These are phyloP conservation scores for Coregonus clupeaformis DNA, from an alignment of 2,113 vertebrate genomes.

Conservation along the genomic window DNA sequence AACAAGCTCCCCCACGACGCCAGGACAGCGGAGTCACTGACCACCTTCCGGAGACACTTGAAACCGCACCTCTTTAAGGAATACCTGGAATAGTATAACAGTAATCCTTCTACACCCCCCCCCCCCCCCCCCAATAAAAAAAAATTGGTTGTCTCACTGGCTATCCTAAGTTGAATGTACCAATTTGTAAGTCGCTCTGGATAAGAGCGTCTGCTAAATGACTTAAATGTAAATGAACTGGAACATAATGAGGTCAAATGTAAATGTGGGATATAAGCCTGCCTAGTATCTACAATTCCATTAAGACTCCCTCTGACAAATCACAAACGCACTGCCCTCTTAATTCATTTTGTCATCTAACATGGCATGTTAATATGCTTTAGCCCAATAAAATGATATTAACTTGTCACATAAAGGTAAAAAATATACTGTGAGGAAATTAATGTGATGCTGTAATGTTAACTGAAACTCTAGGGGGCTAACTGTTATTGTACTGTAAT, in stretches of 20 bases:
- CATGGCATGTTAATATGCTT: constrained; percentile 2
- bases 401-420: neutral
- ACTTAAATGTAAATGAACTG: too few species aligned
- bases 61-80: too few species aligned
- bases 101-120: too few species aligned
- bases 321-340: neutral
- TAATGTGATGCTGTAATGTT: constrained; percentile 1
- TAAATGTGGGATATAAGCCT: neutral
- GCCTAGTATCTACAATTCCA: neutral
- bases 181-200: too few species aligned
- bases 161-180: too few species aligned
- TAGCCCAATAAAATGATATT: neutral
- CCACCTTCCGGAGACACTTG: too few species aligned
- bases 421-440: neutral
- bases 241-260: neutral
- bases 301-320: neutral
- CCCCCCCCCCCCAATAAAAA: too few species aligned
- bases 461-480: neutral
- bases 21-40: too few species aligned
- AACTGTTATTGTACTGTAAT: neutral
- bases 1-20: too few species aligned
- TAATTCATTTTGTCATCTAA: neutral
- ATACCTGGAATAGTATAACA: too few species aligned
- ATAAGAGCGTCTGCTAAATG: too few species aligned
- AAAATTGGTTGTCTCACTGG: too few species aligned